phyloP scores from a whole-genome alignment of 2,888 invertebrate species.

The Watsonalla cultraria region DNA sequence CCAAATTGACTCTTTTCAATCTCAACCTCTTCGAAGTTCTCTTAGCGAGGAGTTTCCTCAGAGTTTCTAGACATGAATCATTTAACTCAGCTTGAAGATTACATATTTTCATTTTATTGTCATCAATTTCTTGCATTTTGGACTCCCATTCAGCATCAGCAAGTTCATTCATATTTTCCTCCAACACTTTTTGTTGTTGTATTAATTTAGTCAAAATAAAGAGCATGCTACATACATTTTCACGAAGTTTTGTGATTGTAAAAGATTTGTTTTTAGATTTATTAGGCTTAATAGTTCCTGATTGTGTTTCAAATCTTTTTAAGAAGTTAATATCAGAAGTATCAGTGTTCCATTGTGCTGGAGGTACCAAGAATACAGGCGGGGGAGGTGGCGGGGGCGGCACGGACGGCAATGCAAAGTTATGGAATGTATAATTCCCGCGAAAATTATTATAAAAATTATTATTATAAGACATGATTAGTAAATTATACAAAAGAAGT shows the following conservation, averaged over 20 bases:
- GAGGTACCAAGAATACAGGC: slow-evolving; percentile 31
- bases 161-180: slow-evolving; percentile 57
- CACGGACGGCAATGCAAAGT: slow-evolving; percentile 20
- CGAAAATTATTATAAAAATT: slow-evolving; percentile 55
- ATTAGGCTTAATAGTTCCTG: slow-evolving; percentile 7
- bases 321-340: slow-evolving; percentile 43
- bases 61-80: slow-evolving; percentile 50
- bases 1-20: slow-evolving; percentile 57
- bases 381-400: slow-evolving; percentile 39
- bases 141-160: slow-evolving; percentile 77
- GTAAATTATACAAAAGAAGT: slow-evolving; percentile 36
- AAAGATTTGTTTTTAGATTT: slow-evolving; percentile 9
- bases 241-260: slow-evolving; percentile 38
- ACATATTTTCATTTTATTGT: slow-evolving; percentile 65
- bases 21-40: slow-evolving; percentile 67
- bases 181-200: slow-evolving; percentile 54
- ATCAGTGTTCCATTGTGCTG: slow-evolving; percentile 15
- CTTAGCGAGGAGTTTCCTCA: slow-evolving; percentile 64
- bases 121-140: slow-evolving; percentile 67
- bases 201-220: slow-evolving; percentile 36
- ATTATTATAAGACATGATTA: slow-evolving; percentile 67
- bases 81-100: slow-evolving; percentile 55
- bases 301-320: slow-evolving; percentile 35
- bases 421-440: slow-evolving; percentile 63
- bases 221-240: slow-evolving; percentile 35